phyloP scores from a whole-genome alignment of 2,888 invertebrate genomes.

The Mechanitis mazaeus region DNA sequence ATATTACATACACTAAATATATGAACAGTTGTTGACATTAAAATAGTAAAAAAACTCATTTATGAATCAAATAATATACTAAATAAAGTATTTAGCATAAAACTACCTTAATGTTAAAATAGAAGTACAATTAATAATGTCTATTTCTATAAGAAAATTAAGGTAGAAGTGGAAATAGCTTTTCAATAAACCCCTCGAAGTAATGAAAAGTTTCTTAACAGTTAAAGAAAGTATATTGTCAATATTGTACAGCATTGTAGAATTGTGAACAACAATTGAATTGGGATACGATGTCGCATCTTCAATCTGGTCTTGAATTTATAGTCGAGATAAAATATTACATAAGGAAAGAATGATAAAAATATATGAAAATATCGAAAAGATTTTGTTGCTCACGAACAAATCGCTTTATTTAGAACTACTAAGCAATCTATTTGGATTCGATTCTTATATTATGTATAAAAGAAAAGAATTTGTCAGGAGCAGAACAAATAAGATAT shows the following conservation, averaged over 20 bases:
- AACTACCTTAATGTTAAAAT: no score
- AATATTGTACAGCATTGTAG: constrained; percentile 13
- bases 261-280: constrained; percentile 16
- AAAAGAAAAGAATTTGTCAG: neutral
- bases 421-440: neutral
- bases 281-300: constrained; percentile 17
- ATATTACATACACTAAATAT: constrained; percentile 7
- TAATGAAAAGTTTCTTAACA: constrained; percentile 8
- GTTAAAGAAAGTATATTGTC: constrained; percentile 11
- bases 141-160: neutral
- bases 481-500: constrained; percentile 2
- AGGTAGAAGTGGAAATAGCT: neutral
- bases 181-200: neutral
- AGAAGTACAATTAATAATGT: no score
- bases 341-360: constrained; percentile 6
- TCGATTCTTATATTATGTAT: neutral
- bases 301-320: constrained; percentile 21
- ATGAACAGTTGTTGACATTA: constrained; percentile 2
- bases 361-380: constrained; percentile 9
- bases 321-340: constrained; percentile 14
- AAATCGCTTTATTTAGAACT: constrained; percentile 4
- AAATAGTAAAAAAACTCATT: neutral
- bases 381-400: neutral
- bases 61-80: neutral
- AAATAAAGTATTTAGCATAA: neutral